Evolutionary conservation across 2,113 vertebrate genomes (phyloP), one percentile per base, ranked within the genome.

Genomic region (Oncorhynchus keta): DNA sequence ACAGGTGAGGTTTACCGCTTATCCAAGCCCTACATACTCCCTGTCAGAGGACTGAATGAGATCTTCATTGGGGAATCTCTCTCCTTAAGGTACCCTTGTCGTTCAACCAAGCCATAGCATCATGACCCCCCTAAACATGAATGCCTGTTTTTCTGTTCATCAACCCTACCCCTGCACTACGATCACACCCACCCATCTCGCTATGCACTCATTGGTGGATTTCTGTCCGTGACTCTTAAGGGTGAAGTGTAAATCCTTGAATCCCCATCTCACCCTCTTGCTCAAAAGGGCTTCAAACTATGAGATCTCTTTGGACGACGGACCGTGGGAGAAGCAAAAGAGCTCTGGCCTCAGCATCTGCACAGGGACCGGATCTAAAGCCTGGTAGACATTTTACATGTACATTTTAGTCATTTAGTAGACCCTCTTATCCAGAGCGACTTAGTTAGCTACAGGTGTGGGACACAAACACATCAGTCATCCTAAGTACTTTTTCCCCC

Each of bases 281-380:
- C 93, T 97, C 90, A 93, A 89, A 93, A 99, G 97, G 95, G 97
- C 98, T 57, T 99, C 98, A 66, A 99, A 99, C 91, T 99, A 99
- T 68, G 98, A 99, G 89, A 97, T 99, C 89, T 99, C 97, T 30
- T 92, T 99, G 80, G 97, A 99, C 83, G 96, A 97, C 81, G 97
- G 98, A 68, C 97, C 97, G 0, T 99, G 98, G 98, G 98, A 99
- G 87, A 99, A 99, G 84, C 98, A 99, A 95, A 99, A 99, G 94
- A 99, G 96, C 84, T 99, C 98, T 62, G 98, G 98, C 74, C 95
- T 99, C 81, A 97, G 97, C 82, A 91, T 99, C 77, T 99, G 97
- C 90, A 99, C 97, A 70, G 98, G 98, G 86, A 99, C 97, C 9
- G 97, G 98, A 92, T 99, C 97, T 83, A 98, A 96, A 94, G 97